These are phyloP conservation scores for Thymelicus sylvestris DNA, from an alignment of 2,888 invertebrate species.

Conservation along the genomic window DNA sequence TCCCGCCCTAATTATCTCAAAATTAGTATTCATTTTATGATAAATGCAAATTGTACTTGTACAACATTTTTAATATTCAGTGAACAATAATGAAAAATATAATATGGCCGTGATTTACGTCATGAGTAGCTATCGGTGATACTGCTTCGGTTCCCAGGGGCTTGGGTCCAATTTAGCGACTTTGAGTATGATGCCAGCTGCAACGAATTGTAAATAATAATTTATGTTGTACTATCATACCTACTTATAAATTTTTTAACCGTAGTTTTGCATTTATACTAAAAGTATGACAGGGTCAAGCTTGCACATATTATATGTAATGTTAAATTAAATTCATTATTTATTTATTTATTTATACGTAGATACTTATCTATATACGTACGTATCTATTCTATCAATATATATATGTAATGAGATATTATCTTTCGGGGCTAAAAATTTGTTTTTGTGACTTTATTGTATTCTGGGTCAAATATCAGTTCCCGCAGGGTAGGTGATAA, in stretches of 20 bases:
- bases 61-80: background rate
- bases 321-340: no score
- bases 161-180: slow-evolving; percentile 1
- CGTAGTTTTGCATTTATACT: no score
- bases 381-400: no score
- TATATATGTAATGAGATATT: no score
- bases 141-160: slow-evolving; percentile 3
- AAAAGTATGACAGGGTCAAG: no score
- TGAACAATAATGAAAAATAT: background rate
- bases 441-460: no score
- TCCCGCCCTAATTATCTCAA: background rate
- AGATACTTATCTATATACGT: no score
- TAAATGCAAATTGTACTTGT: slow-evolving; percentile 5
- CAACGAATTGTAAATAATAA: background rate
- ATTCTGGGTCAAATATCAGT: no score
- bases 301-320: no score
- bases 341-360: no score
- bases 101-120: background rate
- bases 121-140: slow-evolving; percentile 7
- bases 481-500: no score
- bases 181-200: background rate
- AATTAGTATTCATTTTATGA: slow-evolving; percentile 11
- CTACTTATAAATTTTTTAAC: background rate
- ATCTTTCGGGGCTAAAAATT: no score
- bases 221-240: background rate